Conservation (phyloP, 2,797 vertebrate species). For the Chelidonichthys spinosus region DNA sequence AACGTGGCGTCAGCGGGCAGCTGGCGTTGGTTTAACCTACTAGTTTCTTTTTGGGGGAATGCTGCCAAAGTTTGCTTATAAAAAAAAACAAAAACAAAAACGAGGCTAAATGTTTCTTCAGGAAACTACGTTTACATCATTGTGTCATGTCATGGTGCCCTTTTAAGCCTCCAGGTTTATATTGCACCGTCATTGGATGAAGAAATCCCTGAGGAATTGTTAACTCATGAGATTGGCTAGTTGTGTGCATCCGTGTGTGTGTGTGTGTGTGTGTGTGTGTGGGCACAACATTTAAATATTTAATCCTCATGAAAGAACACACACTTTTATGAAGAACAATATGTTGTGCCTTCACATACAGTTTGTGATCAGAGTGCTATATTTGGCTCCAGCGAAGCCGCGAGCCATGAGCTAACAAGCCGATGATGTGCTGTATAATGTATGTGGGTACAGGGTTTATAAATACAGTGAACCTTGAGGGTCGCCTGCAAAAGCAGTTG, state of each 20-base stretch:
- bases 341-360: background rate
- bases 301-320: background rate
- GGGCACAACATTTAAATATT: background rate
- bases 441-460: conserved; percentile 17
- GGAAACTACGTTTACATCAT: too few relatives aligned
- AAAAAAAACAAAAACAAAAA: too few relatives aligned
- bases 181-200: background rate
- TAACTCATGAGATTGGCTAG: background rate
- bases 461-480: background rate
- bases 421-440: background rate
- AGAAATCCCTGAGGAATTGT: background rate
- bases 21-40: too few relatives aligned
- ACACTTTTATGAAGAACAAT: background rate
- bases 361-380: conserved; percentile 1
- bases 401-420: conserved; percentile 11
- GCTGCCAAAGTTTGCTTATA: background rate
- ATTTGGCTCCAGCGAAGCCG: conserved; percentile 7
- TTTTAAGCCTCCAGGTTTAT: background rate
- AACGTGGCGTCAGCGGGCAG: background rate
- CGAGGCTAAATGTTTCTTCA: background rate
- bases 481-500: background rate
- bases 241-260: too few relatives aligned
- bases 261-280: background rate
- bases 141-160: background rate
- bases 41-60: background rate